phyloP scores from a whole-genome alignment of 2,888 invertebrate genomes.

The Zygaena filipendulae region DNA sequence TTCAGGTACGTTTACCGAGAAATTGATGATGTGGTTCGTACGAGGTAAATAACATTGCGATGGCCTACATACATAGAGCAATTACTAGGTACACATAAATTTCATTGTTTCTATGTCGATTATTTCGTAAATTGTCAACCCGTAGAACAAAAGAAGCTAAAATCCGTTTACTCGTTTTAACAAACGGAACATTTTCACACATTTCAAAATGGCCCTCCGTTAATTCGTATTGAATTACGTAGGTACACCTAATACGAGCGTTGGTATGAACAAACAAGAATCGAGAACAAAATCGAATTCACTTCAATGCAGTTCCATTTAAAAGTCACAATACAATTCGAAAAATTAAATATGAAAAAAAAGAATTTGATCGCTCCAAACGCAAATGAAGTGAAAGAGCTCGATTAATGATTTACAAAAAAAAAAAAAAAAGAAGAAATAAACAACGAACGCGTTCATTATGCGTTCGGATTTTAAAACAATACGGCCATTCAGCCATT shows the following conservation, averaged over 20 bases:
- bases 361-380: slow-evolving; percentile 33
- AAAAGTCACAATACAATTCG: slow-evolving; percentile 28
- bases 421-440: too few relatives aligned
- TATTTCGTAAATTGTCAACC: too few relatives aligned
- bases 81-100: too few relatives aligned
- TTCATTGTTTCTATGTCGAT: too few relatives aligned
- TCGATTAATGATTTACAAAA: slow-evolving; percentile 55
- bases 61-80: too few relatives aligned
- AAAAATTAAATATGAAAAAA: slow-evolving; percentile 26
- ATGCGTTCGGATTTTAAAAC: slow-evolving; percentile 58
- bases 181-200: too few relatives aligned
- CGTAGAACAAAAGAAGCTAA: too few relatives aligned
- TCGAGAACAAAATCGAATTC: slow-evolving; percentile 26
- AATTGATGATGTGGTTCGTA: slow-evolving; percentile 41
- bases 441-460: slow-evolving; percentile 46
- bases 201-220: slow-evolving; percentile 43
- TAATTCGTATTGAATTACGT: slow-evolving; percentile 67
- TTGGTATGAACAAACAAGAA: slow-evolving; percentile 28
- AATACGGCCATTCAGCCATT: slow-evolving; percentile 53
- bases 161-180: too few relatives aligned
- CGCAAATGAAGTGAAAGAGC: slow-evolving; percentile 60
- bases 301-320: slow-evolving; percentile 37
- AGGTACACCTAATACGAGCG: slow-evolving; percentile 36
- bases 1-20: slow-evolving; percentile 42
- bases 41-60: too few relatives aligned